A percentile compares a stretch with the other conserved stretches of the same genome.
phyloP scores from a whole-genome alignment of 2,797 vertebrate species.

The Chloroceryle amazona region DNA sequence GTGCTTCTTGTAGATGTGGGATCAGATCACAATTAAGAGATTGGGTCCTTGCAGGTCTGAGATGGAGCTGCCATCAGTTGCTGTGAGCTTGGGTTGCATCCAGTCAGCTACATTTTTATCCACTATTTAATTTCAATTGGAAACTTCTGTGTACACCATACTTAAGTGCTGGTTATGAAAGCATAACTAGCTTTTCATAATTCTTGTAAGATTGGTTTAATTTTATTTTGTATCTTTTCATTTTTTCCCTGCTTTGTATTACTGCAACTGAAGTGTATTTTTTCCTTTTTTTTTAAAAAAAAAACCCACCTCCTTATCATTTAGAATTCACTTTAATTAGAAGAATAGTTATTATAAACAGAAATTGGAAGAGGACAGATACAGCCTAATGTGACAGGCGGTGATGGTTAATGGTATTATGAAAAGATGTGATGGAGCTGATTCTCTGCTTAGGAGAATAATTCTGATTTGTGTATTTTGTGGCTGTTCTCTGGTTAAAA shows the following conservation, averaged over 20 bases:
- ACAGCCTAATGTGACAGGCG: background rate
- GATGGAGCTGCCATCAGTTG: background rate
- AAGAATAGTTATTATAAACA: background rate
- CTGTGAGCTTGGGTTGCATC: background rate
- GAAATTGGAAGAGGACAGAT: background rate
- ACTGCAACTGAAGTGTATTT: background rate
- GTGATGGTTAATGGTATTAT: background rate
- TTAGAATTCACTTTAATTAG: background rate
- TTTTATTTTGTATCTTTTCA: background rate
- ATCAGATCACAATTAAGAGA: background rate
- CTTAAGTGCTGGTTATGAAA: background rate
- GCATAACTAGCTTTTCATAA: background rate
- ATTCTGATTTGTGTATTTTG: background rate
- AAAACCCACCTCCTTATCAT: background rate
- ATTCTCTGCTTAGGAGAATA: background rate
- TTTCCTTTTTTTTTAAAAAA: background rate
- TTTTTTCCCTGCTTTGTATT: background rate
- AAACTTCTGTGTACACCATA: fast-evolving
- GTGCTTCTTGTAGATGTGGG: background rate
- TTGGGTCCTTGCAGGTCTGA: background rate
- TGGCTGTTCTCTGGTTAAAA: background rate
- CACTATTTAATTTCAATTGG: background rate
- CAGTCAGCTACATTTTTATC: background rate
- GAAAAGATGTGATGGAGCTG: background rate
- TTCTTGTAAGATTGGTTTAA: background rate